phyloP scores from a whole-genome alignment of 2,797 vertebrate species.

The Peromyscus eremicus region DNA sequence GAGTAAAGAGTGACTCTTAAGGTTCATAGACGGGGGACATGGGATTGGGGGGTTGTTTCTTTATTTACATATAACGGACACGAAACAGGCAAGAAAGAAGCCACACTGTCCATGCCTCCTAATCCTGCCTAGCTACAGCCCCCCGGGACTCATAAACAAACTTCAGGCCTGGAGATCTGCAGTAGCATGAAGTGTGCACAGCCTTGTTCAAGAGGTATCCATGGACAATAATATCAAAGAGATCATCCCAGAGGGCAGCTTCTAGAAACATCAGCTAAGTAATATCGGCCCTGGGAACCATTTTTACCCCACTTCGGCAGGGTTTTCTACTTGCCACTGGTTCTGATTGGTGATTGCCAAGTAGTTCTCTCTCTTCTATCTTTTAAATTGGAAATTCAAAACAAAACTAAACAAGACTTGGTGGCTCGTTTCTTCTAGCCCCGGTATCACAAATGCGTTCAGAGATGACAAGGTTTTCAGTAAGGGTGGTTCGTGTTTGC shows the following conservation, averaged over 20 bases:
- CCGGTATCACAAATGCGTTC: neutral
- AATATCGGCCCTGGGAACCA: neutral
- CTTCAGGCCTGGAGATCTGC: neutral
- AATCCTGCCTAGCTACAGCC: neutral
- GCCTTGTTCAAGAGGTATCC: neutral
- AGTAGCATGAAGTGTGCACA: neutral
- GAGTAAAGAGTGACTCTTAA: neutral
- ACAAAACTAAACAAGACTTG: neutral
- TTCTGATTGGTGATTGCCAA: neutral
- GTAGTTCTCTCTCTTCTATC: neutral
- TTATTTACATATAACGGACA: neutral
- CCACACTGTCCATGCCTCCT: neutral
- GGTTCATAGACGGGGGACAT: neutral
- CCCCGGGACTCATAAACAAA: constrained; percentile 25
- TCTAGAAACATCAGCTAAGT: constrained; percentile 1
- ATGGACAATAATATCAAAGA: neutral
- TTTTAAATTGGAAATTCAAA: constrained; percentile 19
- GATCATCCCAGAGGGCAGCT: neutral
- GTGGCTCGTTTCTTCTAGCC: neutral
- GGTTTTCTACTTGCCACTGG: constrained; percentile 11
- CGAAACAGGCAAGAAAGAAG: constrained; percentile 35
- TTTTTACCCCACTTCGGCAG: neutral
- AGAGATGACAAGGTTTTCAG: neutral
- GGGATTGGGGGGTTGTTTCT: neutral
- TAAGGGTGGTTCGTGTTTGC: neutral